Conservation (phyloP, 2,797 vertebrate genomes). For the Macropodus opercularis region DNA sequence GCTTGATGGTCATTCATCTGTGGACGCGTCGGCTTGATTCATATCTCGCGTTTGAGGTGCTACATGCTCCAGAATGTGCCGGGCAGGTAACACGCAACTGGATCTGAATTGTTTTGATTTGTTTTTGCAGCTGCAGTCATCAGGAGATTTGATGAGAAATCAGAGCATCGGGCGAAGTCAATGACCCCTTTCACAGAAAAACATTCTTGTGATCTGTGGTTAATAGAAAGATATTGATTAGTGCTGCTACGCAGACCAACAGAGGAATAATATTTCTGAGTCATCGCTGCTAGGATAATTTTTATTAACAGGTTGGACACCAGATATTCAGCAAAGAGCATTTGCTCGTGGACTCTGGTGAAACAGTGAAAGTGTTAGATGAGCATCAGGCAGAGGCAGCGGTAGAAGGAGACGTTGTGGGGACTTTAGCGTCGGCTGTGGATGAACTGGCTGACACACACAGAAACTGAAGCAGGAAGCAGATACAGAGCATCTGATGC, state of each 20-base stretch:
- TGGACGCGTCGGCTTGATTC: too few species aligned
- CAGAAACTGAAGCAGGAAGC: slow-evolving; percentile 1
- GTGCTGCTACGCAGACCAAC: background rate
- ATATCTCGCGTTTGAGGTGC: background rate
- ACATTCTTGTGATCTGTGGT: background rate
- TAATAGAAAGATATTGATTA: background rate
- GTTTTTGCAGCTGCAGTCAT: too few species aligned
- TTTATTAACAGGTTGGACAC: slow-evolving; percentile 54
- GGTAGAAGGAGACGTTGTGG: slow-evolving; percentile 1
- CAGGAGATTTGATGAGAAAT: background rate
- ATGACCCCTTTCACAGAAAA: too few species aligned
- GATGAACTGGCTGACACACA: slow-evolving; percentile 2
- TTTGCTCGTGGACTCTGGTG: slow-evolving; percentile 6
- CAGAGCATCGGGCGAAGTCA: too few species aligned
- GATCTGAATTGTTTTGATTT: too few species aligned
- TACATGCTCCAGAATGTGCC: background rate
- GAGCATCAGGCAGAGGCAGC: slow-evolving; percentile 2
- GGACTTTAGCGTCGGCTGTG: slow-evolving; percentile 6
- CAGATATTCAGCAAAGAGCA: slow-evolving; percentile 27
- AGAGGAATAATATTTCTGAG: slow-evolving; percentile 29
- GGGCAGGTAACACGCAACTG: background rate
- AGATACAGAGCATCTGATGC: slow-evolving; percentile 2
- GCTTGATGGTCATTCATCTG: background rate
- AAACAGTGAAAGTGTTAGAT: slow-evolving; percentile 10
- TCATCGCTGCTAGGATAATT: slow-evolving; percentile 28